Conservation (phyloP, 2,888 invertebrate genomes). For the Halocaridina rubra region DNA sequence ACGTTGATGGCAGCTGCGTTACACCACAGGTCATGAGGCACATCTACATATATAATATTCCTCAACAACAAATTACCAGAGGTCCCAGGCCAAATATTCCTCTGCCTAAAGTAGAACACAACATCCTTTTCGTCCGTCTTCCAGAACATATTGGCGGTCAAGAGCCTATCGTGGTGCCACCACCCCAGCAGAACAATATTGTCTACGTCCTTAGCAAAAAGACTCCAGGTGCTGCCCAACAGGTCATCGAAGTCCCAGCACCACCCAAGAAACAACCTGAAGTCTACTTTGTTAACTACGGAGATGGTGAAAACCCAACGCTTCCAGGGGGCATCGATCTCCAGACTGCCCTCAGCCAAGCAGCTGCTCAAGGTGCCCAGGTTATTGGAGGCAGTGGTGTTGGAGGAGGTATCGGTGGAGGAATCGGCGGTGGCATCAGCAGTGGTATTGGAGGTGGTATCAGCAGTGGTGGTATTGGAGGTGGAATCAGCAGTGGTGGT, state of each 20-base stretch:
- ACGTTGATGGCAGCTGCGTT: conserved; percentile 20
- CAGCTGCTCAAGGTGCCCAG: background rate
- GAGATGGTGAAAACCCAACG: conserved; percentile 36
- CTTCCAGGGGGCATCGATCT: conserved; percentile 47
- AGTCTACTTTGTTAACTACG: conserved; percentile 51
- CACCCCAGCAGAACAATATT: conserved; percentile 43
- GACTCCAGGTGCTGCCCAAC: background rate
- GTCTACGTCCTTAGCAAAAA: conserved; percentile 50
- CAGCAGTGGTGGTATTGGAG: background rate
- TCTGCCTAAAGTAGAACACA: conserved; percentile 34
- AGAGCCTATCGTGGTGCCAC: conserved; percentile 45
- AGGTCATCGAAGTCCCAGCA: conserved; percentile 41
- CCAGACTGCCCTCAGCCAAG: background rate
- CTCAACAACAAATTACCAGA: background rate
- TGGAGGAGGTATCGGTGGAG: background rate
- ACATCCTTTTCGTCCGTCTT: conserved; percentile 43
- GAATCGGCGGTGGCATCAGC: background rate
- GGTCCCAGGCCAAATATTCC: conserved; percentile 28
- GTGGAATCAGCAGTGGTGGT: background rate
- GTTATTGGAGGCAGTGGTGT: background rate
- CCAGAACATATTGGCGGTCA: background rate
- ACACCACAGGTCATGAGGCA: conserved; percentile 12
- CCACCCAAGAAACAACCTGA: conserved; percentile 16
- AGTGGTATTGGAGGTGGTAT: background rate
- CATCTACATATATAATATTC: conserved; percentile 15